Conservation (phyloP, 2,888 invertebrate genomes). For the Trichacis sp. region DNA sequence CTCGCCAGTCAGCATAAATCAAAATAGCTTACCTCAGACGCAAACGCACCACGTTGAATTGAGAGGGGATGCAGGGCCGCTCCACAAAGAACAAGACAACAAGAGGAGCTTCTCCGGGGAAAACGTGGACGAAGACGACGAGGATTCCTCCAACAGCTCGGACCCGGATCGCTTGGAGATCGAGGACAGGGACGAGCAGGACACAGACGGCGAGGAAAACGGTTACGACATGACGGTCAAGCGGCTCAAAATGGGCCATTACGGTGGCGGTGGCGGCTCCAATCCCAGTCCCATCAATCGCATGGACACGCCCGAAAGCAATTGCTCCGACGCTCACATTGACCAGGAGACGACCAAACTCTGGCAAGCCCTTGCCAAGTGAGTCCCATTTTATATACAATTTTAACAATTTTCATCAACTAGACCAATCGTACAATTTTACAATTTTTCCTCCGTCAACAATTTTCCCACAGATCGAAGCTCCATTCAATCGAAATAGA, state of each 20-base stretch:
- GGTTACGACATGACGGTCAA: constrained; percentile 64
- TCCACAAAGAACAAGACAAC: too few species aligned
- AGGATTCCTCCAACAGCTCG: constrained; percentile 79
- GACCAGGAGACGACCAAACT: constrained; percentile 63
- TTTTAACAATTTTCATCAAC: too few species aligned
- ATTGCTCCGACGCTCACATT: constrained; percentile 65
- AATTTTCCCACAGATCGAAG: too few species aligned
- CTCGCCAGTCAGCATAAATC: constrained; percentile 65
- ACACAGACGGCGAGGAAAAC: constrained; percentile 60
- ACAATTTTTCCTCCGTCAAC: too few species aligned
- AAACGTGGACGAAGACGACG: constrained; percentile 71
- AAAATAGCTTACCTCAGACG: constrained; percentile 62
- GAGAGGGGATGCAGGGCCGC: not conserved
- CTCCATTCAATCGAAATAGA: too few species aligned
- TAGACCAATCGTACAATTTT: too few species aligned
- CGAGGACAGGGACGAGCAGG: constrained; percentile 69
- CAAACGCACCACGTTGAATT: constrained; percentile 61
- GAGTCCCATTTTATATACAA: too few species aligned
- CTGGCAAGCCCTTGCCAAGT: constrained; percentile 52
- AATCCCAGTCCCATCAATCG: constrained; percentile 63
- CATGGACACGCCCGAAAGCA: constrained; percentile 67
- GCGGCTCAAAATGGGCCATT: constrained; percentile 55
- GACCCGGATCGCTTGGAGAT: constrained; percentile 82
- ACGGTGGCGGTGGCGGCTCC: constrained; percentile 50
- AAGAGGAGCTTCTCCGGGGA: too few species aligned